These are phyloP conservation scores for Clepsis dumicolana DNA, from an alignment of 2,888 invertebrate genomes.

Conservation along the genomic window DNA sequence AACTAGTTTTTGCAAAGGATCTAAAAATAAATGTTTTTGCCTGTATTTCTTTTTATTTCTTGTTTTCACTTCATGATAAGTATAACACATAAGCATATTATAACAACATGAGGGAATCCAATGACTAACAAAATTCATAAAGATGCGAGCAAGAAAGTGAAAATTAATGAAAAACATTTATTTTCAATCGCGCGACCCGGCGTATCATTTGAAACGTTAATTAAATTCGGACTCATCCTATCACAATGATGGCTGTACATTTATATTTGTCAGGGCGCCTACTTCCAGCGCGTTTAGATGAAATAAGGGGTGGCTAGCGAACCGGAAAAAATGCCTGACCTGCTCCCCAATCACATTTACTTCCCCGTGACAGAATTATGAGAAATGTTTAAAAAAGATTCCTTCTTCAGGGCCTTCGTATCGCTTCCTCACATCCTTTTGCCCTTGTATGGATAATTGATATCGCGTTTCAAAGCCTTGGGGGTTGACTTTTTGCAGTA, in stretches of 20 bases:
- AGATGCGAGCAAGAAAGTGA: constrained; percentile 46
- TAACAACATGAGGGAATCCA: not conserved
- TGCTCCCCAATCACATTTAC: constrained; percentile 75
- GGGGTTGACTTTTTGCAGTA: constrained; percentile 40
- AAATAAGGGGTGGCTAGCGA: constrained; percentile 70
- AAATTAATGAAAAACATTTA: constrained; percentile 58
- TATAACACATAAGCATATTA: not conserved
- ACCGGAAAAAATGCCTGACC: constrained; percentile 78
- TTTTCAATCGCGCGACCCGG: constrained; percentile 56
- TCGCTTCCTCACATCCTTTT: constrained; percentile 51
- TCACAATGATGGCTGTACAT: constrained; percentile 62
- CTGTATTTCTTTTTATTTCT: no score
- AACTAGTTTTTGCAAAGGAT: no score
- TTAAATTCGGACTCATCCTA: constrained; percentile 67
- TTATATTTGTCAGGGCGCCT: constrained; percentile 58
- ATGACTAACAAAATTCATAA: constrained; percentile 21
- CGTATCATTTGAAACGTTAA: constrained; percentile 62
- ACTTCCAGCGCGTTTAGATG: constrained; percentile 61
- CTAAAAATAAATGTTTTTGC: no score
- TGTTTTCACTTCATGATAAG: no score
- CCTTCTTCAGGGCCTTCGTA: constrained; percentile 48
- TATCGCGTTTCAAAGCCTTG: constrained; percentile 40
- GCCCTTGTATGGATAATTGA: constrained; percentile 47
- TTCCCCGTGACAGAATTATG: constrained; percentile 66
- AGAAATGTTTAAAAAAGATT: constrained; percentile 64